Conservation (phyloP, 2,888 invertebrate genomes). For the Agrochola litura region DNA sequence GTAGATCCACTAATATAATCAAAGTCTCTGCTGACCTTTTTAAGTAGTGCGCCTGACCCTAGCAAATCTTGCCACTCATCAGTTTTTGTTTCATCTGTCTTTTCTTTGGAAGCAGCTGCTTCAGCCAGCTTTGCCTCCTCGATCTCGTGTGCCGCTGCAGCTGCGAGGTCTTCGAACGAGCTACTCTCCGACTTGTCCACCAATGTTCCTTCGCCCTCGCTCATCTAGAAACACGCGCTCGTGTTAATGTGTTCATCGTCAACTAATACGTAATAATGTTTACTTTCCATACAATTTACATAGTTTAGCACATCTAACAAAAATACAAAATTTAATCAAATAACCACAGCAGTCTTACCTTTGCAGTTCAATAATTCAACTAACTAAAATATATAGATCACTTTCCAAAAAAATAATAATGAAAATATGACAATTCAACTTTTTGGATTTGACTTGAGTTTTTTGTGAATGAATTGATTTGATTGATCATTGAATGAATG, state of each 20-base stretch:
- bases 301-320: slow-evolving; percentile 27
- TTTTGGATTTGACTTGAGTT: slow-evolving; percentile 74
- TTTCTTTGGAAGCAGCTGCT: slow-evolving; percentile 81
- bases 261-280: slow-evolving; percentile 78
- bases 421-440: slow-evolving; percentile 82
- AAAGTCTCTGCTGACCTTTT: slow-evolving; percentile 82
- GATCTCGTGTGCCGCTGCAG: slow-evolving; percentile 90
- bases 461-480: slow-evolving; percentile 66
- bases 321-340: slow-evolving; percentile 22
- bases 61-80: slow-evolving; percentile 94
- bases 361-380: slow-evolving; percentile 52
- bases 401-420: slow-evolving; percentile 65
- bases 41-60: slow-evolving; percentile 93
- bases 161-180: slow-evolving; percentile 92
- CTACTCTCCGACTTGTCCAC: slow-evolving; percentile 92
- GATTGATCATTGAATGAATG: slow-evolving; percentile 43
- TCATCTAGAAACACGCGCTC: slow-evolving; percentile 83
- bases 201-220: slow-evolving; percentile 83
- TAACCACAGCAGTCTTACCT: slow-evolving; percentile 66
- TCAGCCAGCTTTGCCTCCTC: slow-evolving; percentile 87
- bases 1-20: slow-evolving; percentile 16
- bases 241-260: slow-evolving; percentile 71
- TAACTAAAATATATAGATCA: slow-evolving; percentile 55
- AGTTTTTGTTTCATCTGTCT: slow-evolving; percentile 74
- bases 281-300: slow-evolving; percentile 58